phyloP scores from a whole-genome alignment of 2,888 invertebrate genomes.

The Archips crataeganus region DNA sequence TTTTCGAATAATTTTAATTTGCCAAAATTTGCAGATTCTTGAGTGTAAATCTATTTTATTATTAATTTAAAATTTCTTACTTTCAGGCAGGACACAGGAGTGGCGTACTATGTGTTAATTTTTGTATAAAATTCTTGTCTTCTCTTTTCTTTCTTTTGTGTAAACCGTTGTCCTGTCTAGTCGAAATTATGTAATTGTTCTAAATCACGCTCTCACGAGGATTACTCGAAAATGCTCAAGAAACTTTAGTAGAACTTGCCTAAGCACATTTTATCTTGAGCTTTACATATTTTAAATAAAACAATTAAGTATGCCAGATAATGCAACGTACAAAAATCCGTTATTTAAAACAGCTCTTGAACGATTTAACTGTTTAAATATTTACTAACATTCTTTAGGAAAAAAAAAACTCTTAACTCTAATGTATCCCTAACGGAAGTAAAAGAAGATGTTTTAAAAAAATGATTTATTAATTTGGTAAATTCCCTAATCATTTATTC shows the following conservation, averaged over 20 bases:
- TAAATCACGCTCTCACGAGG: slow-evolving; percentile 51
- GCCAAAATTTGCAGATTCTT: no score
- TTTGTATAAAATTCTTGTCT: no score
- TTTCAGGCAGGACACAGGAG: no score
- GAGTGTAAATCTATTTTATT: no score
- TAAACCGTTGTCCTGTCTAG: neutral
- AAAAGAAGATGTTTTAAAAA: neutral
- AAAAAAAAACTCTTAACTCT: neutral
- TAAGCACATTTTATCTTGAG: slow-evolving; percentile 11
- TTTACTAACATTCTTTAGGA: neutral
- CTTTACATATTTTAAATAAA: slow-evolving; percentile 25
- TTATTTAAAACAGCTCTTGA: neutral
- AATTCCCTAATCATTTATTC: neutral
- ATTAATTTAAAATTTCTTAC: no score
- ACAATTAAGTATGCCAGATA: neutral
- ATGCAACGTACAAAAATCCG: neutral
- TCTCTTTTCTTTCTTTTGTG: no score
- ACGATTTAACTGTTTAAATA: neutral
- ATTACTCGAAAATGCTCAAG: slow-evolving; percentile 50
- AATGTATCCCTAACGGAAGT: neutral
- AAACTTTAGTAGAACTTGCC: slow-evolving; percentile 46
- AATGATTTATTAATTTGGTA: neutral
- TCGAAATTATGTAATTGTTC: slow-evolving; percentile 8
- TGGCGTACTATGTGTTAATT: no score
- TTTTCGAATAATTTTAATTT: no score